phyloP scores from a whole-genome alignment of 2,888 invertebrate genomes.

The Polyommatus icarus region DNA sequence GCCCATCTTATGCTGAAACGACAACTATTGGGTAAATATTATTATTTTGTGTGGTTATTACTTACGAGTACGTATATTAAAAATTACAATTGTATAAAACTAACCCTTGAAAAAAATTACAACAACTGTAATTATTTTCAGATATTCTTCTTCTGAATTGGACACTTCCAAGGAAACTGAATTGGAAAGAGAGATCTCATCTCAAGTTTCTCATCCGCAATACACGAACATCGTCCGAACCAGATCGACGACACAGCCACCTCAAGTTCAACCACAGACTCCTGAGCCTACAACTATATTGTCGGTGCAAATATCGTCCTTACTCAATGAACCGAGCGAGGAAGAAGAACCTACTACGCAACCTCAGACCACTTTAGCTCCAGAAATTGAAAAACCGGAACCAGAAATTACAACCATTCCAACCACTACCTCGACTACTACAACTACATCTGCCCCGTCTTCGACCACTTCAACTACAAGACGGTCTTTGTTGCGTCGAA shows the following conservation, averaged over 20 bases:
- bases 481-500: slow-evolving; percentile 53
- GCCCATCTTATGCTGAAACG: slow-evolving; percentile 73
- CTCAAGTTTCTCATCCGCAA: slow-evolving; percentile 61
- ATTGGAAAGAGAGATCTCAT: slow-evolving; percentile 70
- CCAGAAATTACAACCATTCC: slow-evolving; percentile 51
- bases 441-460: slow-evolving; percentile 50
- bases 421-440: slow-evolving; percentile 51
- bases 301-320: slow-evolving; percentile 71
- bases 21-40: slow-evolving; percentile 73
- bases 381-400: slow-evolving; percentile 50
- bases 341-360: slow-evolving; percentile 51
- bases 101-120: neutral
- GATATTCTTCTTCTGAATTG: slow-evolving; percentile 56
- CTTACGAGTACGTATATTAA: neutral
- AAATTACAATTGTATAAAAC: neutral
- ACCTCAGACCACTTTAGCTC: slow-evolving; percentile 49
- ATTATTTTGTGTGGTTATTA: neutral
- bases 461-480: slow-evolving; percentile 51
- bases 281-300: slow-evolving; percentile 71
- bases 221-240: slow-evolving; percentile 66
- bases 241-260: slow-evolving; percentile 59
- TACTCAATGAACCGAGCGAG: slow-evolving; percentile 61
- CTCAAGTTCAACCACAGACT: slow-evolving; percentile 47
- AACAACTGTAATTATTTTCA: slow-evolving; percentile 43
- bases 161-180: slow-evolving; percentile 61